Evolutionary conservation across 2,888 invertebrate genomes (phyloP).

Genomic region (Phlogophora meticulosa): DNA sequence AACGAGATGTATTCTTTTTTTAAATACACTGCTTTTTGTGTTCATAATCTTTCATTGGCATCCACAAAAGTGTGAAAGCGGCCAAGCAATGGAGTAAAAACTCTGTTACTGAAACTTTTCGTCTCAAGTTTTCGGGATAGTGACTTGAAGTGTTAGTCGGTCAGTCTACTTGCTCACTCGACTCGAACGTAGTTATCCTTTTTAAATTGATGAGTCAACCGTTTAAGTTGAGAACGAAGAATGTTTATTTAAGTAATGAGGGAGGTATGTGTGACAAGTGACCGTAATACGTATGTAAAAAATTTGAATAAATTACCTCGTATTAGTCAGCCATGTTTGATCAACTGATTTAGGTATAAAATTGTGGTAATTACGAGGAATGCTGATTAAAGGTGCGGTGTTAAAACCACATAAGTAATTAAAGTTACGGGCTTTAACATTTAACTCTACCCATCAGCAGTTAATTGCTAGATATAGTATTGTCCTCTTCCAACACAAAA

Average conservation of each 20-base stretch:
- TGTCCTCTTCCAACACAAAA: too few species aligned
- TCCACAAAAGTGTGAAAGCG: neutral
- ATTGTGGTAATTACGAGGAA: constrained; percentile 27
- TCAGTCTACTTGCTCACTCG: constrained; percentile 78
- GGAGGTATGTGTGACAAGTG: constrained; percentile 65
- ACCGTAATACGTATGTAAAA: constrained; percentile 50
- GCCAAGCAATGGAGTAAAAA: constrained; percentile 45
- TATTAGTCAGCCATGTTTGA: constrained; percentile 34
- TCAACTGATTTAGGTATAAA: constrained; percentile 30
- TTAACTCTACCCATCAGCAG: too few species aligned
- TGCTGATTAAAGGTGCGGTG: constrained; percentile 24
- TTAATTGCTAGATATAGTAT: too few species aligned
- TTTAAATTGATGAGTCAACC: constrained; percentile 83
- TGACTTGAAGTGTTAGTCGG: constrained; percentile 73
- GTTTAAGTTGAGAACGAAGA: constrained; percentile 63
- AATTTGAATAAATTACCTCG: constrained; percentile 40
- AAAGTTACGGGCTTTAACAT: neutral
- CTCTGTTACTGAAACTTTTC: neutral
- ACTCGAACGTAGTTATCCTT: constrained; percentile 77
- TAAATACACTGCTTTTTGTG: constrained; percentile 66
- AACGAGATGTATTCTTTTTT: constrained; percentile 39
- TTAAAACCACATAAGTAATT: neutral
- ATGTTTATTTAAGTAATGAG: constrained; percentile 73
- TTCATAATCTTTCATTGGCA: constrained; percentile 44
- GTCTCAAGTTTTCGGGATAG: constrained; percentile 21